Base-by-base conservation (phyloP, 2,888 invertebrate species). In the Antheraea yamamai region DNA sequence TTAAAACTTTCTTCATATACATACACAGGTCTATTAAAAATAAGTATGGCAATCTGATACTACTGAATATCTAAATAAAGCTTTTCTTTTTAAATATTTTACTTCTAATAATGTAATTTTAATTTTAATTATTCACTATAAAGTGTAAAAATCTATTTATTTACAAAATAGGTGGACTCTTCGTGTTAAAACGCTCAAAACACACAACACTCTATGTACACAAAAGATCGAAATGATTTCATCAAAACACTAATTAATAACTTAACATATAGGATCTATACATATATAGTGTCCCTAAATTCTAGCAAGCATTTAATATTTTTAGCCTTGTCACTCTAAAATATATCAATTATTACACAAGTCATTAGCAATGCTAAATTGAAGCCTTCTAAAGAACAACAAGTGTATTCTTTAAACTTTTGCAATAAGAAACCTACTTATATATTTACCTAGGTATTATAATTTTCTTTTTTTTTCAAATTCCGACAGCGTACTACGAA, bases 161-260 rank as follows among this genome's bases (percentile, higher is more conserved):
- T 92, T 94, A 94, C 94, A 94, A 92, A 93, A 93, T 93, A 94
- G 94, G 94, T 95, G 94, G 94, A 93, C 91, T 93, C 90, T 95
- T 95, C 94, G 93, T 76, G 72, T 92, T 91, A 90, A 88, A 92
- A 91, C 89, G 87, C 87, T 89, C 88, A 89, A 88, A 92, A 90
- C 87, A 82, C 92, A 93, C 93, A 88, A 89, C 87, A 89, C 89
- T n/a, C 23, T 86, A 84, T 88, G 85, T 87, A 79, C 89, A 88
- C 85, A 89, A 77, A 79, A 81, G 80, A 66, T 66, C 64, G 77
- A 79, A 81, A 76, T 74, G 51, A 75, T 78, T 72, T 73, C 76
- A 73, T 75, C 61, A 74, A 77, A 77, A 75, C 76, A 20, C 10
- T 52, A 68, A 51, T 39, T 71, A 55, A 74, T 58, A 23, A 61